Base-by-base conservation (phyloP, 1,140 invertebrate genomes). In the Cyphomyrmex costatus region DNA sequence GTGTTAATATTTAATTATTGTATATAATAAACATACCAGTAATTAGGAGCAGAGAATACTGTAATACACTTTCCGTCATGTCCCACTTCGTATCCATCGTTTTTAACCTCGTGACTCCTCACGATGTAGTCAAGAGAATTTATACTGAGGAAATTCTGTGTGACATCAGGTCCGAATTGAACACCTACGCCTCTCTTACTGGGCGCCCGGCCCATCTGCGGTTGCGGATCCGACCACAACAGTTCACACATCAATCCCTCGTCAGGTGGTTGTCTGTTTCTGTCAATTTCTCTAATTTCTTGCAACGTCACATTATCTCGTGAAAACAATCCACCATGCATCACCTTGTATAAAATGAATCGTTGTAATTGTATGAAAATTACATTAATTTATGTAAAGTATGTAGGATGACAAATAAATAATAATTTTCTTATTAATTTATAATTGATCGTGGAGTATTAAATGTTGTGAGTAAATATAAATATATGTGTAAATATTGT, bases 81-180 rank as follows among this genome's bases (percentile, higher is more conserved):
- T 12, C 97, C 97, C 24, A 98, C 95, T 95, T 99, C 99, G 93
- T 99, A 99, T 5, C 99, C 99, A 61, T 98, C 97, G 91, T 98
- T 97, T 95, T 99, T 99, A 4, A 99, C 99, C 95, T 99, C 99
- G 94, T 99, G 99, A 95, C 98, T 99, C 87, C 99, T 96, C 73
- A 99, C 97, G 84, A 99, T 96, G 93, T 99, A 99, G 91, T 99
- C 98, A 24, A 99, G 96, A 33, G 97, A 97, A 95, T 99, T 99
- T 16, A 96, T 93, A 80, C 97, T 94, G 30, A 99, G 96, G 95
- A 99, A 99, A 82, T 96, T 96, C 86, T 97, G 95, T 0, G 99
- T 99, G 1, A 99, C 97, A 95, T 99, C 99, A 0, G 99, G 99
- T 8, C 99, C 99, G 96, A 99, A 99, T 95, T 99, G 99, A 90